Percentiles rank a stretch among this genome's conserved stretches.
These are phyloP conservation scores for Drosophila parthenogenetica DNA, from an alignment of 2,888 invertebrate genomes.

Conservation along the genomic window DNA sequence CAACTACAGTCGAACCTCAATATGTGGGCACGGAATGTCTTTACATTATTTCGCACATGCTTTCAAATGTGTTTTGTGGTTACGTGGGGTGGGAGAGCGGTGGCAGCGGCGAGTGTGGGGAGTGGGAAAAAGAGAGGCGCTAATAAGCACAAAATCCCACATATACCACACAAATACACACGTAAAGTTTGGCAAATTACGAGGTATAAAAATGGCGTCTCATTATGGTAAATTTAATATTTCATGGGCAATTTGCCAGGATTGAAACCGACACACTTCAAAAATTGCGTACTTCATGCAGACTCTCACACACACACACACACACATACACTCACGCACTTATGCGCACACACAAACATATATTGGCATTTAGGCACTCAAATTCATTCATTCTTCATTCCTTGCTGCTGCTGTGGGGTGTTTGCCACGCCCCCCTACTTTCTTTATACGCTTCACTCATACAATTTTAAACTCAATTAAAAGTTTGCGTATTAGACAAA, in stretches of 20 bases:
- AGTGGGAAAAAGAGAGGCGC: constrained; percentile 26
- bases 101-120: no score
- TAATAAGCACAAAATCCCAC: constrained; percentile 60
- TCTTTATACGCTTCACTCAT: constrained; percentile 66
- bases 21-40: constrained; percentile 15
- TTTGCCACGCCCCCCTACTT: constrained; percentile 3
- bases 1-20: constrained; percentile 31
- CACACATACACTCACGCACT: constrained; percentile 17
- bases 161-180: constrained; percentile 35
- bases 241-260: constrained; percentile 82
- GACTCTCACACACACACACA: constrained; percentile 16
- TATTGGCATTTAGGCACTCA: constrained; percentile 43
- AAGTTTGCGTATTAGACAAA: constrained; percentile 79
- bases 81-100: neutral
- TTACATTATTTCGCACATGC: constrained; percentile 33
- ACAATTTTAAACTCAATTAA: constrained; percentile 84
- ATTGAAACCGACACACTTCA: constrained; percentile 82
- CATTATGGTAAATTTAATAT: constrained; percentile 81
- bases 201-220: constrained; percentile 78
- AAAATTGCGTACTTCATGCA: constrained; percentile 62
- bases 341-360: constrained; percentile 1
- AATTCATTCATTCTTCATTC: constrained; percentile 55
- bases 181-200: constrained; percentile 71
- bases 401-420: constrained; percentile 2
- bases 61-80: neutral